Evolutionary conservation across 2,113 vertebrate genomes (phyloP), one percentile per base, ranked within the genome.

Genomic region (Agapornis roseicollis): DNA sequence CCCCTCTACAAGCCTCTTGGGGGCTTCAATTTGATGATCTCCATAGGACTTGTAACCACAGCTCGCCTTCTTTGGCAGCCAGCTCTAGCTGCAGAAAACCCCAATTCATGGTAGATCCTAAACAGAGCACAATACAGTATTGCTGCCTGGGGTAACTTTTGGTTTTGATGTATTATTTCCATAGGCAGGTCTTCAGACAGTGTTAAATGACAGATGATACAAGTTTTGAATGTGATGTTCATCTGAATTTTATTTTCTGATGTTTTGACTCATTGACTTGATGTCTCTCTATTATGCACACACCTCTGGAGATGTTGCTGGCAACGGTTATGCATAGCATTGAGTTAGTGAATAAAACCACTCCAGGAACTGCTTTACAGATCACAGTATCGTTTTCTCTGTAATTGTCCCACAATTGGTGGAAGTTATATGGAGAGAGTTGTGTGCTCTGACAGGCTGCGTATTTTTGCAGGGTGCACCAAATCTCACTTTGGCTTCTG

Each of bases 261-360:
- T 97, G 96, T 97, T 97, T 97, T 97, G 96, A 97, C 94, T 97
- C 97, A 97, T 95, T 97, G 97, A 93, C 94, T 97, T 97, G 94
- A 97, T 97, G 93, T 91, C 66, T 94, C 95, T 95, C 91, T 92
- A 96, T 96, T 97, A 97, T 90, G 93, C 94, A 65, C 96, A 96
- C 88, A 93, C 94, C 91, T 95, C 94, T 95, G 91, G 95, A 94
- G 97, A 95, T 89, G 93, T 96, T 96, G 92, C 95, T 96, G 90
- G 97, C 94, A 95, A 95, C 83, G 93, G 96, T 97, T 96, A 95
- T 85, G 87, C 90, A 89, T 93, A 93, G 90, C 94, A 94, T 85
- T 90, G 95, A 97, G 94, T 78, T 80, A 95, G 95, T 96, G 96
- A 97, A 97, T 97, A 97, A 97, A 97, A 93, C 93, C 89, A 85